These are phyloP conservation scores for Temnothorax unifasciatus DNA, from an alignment of 2,888 invertebrate genomes.

Conservation along the genomic window DNA sequence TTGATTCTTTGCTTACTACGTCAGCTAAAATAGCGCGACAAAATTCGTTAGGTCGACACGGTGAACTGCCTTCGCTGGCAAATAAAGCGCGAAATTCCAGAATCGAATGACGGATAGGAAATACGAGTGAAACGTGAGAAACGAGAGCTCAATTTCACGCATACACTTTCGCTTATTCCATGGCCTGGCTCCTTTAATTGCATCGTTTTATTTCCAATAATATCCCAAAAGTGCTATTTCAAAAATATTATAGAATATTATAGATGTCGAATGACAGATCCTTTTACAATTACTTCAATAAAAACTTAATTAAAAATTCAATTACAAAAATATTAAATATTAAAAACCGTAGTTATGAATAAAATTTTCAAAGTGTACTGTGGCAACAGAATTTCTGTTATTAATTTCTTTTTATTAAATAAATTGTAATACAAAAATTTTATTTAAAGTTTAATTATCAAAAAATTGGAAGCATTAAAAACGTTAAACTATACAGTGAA, in stretches of 20 bases:
- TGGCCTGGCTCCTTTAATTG: slow-evolving; percentile 38
- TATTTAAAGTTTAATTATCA: neutral
- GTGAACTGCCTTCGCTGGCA: slow-evolving; percentile 51
- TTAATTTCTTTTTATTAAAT: neutral
- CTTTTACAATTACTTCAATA: neutral
- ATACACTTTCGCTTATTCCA: neutral
- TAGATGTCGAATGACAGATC: neutral
- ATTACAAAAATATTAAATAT: slow-evolving; percentile 1
- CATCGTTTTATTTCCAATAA: neutral
- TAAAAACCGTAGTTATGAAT: neutral
- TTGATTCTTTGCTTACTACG: neutral
- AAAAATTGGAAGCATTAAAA: neutral
- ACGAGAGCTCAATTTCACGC: slow-evolving; percentile 28
- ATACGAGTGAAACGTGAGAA: slow-evolving; percentile 50
- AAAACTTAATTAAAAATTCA: neutral
- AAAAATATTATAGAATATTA: neutral
- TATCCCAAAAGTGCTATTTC: neutral
- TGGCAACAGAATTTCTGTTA: neutral
- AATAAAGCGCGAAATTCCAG: slow-evolving; percentile 64
- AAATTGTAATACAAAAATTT: neutral
- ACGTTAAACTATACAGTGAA: neutral
- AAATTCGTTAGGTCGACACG: slow-evolving; percentile 27
- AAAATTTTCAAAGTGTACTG: neutral
- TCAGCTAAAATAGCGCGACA: neutral
- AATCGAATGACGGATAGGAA: slow-evolving; percentile 59